These are phyloP conservation scores for Hymenochirus boettgeri DNA, from an alignment of 2,113 vertebrate genomes.

Conservation along the genomic window DNA sequence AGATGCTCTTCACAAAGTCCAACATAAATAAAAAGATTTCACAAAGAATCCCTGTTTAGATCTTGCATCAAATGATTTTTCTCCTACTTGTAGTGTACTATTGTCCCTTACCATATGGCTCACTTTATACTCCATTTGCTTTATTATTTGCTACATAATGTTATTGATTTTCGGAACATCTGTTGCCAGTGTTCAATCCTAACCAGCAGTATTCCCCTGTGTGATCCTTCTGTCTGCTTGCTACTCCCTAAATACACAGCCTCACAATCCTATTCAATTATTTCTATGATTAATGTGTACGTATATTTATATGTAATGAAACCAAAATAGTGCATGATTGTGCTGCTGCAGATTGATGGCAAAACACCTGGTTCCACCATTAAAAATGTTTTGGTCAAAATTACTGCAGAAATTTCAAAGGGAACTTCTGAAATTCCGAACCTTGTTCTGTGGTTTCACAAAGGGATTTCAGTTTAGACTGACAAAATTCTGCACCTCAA, in stretches of 20 bases:
- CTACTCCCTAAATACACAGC: background rate
- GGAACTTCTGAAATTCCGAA: no score
- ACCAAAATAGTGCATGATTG: no score
- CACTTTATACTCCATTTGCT: constrained; percentile 3
- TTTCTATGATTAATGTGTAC: no score
- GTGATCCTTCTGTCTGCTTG: background rate
- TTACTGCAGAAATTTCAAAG: no score
- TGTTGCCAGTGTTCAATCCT: background rate
- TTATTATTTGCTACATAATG: constrained; percentile 4
- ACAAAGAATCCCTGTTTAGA: background rate
- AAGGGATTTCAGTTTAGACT: no score
- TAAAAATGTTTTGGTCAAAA: no score
- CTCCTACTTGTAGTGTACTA: background rate
- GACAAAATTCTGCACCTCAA: no score
- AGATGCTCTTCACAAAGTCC: background rate
- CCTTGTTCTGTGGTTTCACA: no score
- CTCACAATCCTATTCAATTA: background rate
- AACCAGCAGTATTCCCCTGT: background rate
- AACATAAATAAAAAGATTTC: background rate
- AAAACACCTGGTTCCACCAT: no score
- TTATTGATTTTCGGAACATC: background rate
- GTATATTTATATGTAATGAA: no score
- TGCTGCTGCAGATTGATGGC: no score
- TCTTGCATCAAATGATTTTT: background rate
- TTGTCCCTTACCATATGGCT: constrained; percentile 1